A percentile compares a stretch with the other conserved stretches of the same genome.
These are phyloP conservation scores for Neosilurus hyrtlii DNA, from an alignment of 2,797 vertebrate genomes.

Conservation along the genomic window DNA sequence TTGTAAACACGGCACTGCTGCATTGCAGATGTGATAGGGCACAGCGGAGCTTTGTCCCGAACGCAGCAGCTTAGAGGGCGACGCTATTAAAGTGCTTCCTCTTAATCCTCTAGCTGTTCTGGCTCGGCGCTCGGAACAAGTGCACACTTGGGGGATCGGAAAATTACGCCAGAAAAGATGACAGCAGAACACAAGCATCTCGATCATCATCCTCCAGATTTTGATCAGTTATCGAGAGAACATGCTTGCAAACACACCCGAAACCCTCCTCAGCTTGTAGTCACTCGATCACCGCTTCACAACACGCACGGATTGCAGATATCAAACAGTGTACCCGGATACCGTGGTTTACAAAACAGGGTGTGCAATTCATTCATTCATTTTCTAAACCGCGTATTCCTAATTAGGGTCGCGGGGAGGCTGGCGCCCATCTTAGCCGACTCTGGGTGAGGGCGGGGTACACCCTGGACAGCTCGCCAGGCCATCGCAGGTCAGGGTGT, in stretches of 20 bases:
- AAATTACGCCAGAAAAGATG: constrained; percentile 16
- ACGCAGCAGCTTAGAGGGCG: constrained; percentile 32
- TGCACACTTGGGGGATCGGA: constrained; percentile 5
- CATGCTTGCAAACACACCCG: background rate
- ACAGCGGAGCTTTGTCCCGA: constrained; percentile 15
- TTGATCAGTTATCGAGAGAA: background rate
- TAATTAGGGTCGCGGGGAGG: too few relatives aligned
- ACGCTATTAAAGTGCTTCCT: constrained; percentile 30
- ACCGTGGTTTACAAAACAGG: background rate
- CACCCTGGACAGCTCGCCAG: too few relatives aligned
- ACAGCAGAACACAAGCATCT: background rate
- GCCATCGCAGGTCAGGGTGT: too few relatives aligned
- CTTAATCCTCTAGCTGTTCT: constrained; percentile 42
- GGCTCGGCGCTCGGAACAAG: background rate
- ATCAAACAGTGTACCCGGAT: background rate
- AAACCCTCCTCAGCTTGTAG: background rate
- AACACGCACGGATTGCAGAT: background rate
- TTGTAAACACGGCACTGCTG: constrained; percentile 30
- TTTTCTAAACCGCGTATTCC: too few relatives aligned
- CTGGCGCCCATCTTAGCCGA: too few relatives aligned
- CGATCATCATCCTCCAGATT: background rate
- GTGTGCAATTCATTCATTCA: too few relatives aligned
- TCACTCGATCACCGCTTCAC: background rate
- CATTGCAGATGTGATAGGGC: constrained; percentile 44
- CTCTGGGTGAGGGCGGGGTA: too few relatives aligned